Base-by-base conservation (phyloP, 2,797 vertebrate genomes). In the Chromobotia macracanthus region DNA sequence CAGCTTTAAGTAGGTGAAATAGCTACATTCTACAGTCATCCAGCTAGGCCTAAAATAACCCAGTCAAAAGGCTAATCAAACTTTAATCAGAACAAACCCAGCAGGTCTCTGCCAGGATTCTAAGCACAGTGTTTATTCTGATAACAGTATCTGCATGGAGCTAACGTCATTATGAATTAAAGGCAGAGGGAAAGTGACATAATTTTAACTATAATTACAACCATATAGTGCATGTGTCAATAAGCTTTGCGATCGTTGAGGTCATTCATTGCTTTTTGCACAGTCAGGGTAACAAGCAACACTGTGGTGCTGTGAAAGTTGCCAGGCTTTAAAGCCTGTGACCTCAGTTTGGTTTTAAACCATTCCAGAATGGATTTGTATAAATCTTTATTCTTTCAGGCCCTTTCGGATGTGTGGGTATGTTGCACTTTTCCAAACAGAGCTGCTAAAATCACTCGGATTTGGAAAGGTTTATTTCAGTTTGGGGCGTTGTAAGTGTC, bases 331-430 rank as follows among this genome's bases (percentile, higher is more conserved):
- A 18, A 75, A 76, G 69, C 46, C 48, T 19, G 67, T 85, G 78
- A 84, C 71, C 80, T 79, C 65, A 77, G 38, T 81, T 64, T 23
- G 41, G 72, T 51, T 82, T 84, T 69, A 75, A 55, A 65, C 28
- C 55, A 85, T 81, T 84, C 83, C 83, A 72, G 46, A 77, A 70
- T 55, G 50, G 75, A 75, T 78, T 63, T 82, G 75, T 74, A 75
- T 72, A 74, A 65, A 80, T 75, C 38, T 75, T 77, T 80, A 85
- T 85, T 78, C 58, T 72, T 80, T 75, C 15, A 73, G 56, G 61
- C 44, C 21, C 65, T 76, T 35, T 35, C 80, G 82, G 75, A 79
- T 64, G 75, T 56, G 5, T 75, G 61, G 53, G 69, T 67, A 25
- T 80, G 81, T 72, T 67, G 51, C 50, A 23, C 35, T 19, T 48